Evolutionary conservation across 2,888 invertebrate genomes (phyloP).

Genomic region (Polydrusus cervinus): DNA sequence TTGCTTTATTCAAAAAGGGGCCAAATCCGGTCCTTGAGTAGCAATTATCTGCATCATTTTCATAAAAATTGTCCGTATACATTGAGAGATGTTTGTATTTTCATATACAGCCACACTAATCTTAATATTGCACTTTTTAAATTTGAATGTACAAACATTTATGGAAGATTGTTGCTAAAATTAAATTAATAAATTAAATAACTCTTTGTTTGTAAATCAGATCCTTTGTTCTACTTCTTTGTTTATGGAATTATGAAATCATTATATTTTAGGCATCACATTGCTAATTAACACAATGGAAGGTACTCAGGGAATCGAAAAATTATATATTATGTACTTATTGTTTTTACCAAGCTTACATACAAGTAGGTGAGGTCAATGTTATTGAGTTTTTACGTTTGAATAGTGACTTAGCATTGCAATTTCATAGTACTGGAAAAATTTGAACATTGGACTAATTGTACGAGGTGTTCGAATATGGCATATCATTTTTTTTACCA

Average conservation of each 20-base stretch:
- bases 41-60: too few species aligned
- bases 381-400: background rate
- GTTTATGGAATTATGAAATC: constrained; percentile 4
- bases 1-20: too few species aligned
- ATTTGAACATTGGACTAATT: too few species aligned
- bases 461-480: too few species aligned
- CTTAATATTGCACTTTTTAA: background rate
- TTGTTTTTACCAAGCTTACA: background rate
- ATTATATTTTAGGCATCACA: background rate
- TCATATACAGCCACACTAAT: background rate
- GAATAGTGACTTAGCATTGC: background rate
- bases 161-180: background rate
- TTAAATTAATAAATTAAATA: background rate
- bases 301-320: background rate
- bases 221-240: constrained; percentile 12
- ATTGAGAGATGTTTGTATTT: too few species aligned
- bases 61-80: too few species aligned
- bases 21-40: too few species aligned
- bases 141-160: background rate
- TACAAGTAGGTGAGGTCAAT: constrained; percentile 1
- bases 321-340: background rate
- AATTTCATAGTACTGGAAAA: background rate
- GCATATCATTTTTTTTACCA: too few species aligned
- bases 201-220: constrained; percentile 12
- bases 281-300: background rate